These are phyloP conservation scores for Ricordea florida DNA, from an alignment of 92 coral and sea anemone species.

Conservation along the genomic window DNA sequence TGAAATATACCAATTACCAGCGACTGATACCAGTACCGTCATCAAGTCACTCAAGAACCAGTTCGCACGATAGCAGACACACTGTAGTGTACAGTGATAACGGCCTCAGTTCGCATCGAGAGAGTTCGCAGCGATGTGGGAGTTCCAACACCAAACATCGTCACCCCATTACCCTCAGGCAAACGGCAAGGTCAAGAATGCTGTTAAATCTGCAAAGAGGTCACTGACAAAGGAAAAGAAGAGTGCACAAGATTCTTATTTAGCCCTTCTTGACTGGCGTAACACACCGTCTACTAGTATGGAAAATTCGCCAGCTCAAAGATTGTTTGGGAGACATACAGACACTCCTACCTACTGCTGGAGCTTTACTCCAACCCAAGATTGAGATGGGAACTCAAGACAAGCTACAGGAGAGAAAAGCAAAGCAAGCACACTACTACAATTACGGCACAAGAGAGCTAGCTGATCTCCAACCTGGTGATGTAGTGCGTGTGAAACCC, in stretches of 20 bases:
- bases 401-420: too few relatives aligned
- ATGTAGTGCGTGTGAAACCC: too few relatives aligned
- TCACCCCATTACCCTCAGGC: constrained; percentile 4
- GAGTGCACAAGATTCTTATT: neutral
- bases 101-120: neutral
- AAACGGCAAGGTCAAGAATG: constrained; percentile 2
- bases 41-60: constrained; percentile 7
- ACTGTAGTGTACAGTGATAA: neutral
- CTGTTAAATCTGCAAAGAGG: too few relatives aligned
- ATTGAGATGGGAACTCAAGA: too few relatives aligned
- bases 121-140: neutral
- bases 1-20: neutral
- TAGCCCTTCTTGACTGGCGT: neutral
- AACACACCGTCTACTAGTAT: neutral
- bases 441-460: too few relatives aligned
- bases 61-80: constrained; percentile 10
- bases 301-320: neutral
- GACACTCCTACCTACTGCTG: too few relatives aligned
- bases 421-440: too few relatives aligned
- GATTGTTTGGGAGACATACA: too few relatives aligned
- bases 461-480: too few relatives aligned
- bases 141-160: constrained; percentile 1
- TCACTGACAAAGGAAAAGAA: neutral
- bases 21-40: neutral
- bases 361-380: too few relatives aligned